phyloP scores from a whole-genome alignment of 1,140 invertebrate species.

The Cydia fagiglandana region DNA sequence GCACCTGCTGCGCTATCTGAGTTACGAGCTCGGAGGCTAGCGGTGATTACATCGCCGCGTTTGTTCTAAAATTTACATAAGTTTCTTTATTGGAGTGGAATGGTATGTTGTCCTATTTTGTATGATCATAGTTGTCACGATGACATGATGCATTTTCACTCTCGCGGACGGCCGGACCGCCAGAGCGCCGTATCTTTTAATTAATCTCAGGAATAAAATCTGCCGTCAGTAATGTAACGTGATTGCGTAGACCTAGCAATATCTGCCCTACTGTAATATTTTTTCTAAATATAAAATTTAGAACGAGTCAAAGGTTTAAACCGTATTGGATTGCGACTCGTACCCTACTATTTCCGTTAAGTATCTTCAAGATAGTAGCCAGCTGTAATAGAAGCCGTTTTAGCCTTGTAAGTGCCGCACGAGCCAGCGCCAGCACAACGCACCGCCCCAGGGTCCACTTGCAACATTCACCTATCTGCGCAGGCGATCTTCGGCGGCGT shows the following conservation, averaged over 20 bases:
- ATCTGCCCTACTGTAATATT: conserved; percentile 24
- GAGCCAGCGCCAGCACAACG: conserved; percentile 37
- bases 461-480: conserved; percentile 44
- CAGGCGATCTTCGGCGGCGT: conserved; percentile 42
- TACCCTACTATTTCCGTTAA: background rate
- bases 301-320: background rate
- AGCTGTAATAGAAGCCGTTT: background rate
- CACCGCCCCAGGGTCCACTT: conserved; percentile 46
- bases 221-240: conserved; percentile 65
- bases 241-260: conserved; percentile 51
- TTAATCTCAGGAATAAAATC: conserved; percentile 77
- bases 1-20: conserved; percentile 55
- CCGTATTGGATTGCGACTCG: background rate
- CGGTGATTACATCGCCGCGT: conserved; percentile 43
- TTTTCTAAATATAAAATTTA: background rate
- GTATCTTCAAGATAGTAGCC: conserved; percentile 16
- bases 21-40: conserved; percentile 21
- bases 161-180: conserved; percentile 49
- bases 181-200: conserved; percentile 72
- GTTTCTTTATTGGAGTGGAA: background rate
- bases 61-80: conserved; percentile 33
- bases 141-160: conserved; percentile 70
- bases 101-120: conserved; percentile 42
- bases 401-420: conserved; percentile 42
- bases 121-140: conserved; percentile 47